phyloP scores from a whole-genome alignment of 2,113 vertebrate species.

The Onychostruthus taczanowskii region DNA sequence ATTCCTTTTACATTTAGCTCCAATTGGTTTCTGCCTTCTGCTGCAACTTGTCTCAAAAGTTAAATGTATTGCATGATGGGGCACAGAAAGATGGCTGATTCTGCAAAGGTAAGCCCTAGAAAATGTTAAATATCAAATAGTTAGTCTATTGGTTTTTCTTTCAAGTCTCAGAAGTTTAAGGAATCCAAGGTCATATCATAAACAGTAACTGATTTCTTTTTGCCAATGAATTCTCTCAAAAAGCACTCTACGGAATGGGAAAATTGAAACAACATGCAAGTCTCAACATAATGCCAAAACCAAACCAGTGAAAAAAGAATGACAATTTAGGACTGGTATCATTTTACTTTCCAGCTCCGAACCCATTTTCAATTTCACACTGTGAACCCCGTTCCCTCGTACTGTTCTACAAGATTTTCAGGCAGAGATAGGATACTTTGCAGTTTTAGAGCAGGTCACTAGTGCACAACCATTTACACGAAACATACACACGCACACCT shows the following conservation, averaged over 20 bases:
- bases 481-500: conserved; percentile 54
- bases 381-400: not conserved
- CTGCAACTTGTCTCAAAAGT: not conserved
- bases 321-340: not conserved
- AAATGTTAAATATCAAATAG: not conserved
- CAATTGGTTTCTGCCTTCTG: not conserved
- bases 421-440: conserved; percentile 43
- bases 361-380: not conserved
- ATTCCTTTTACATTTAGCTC: not conserved
- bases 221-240: not conserved
- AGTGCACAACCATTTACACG: conserved; percentile 54
- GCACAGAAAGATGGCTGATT: not conserved
- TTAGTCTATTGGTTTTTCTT: not conserved
- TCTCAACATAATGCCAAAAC: not conserved
- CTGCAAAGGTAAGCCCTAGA: not conserved
- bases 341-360: not conserved
- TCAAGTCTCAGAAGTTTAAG: not conserved
- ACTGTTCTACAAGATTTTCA: conserved; percentile 29
- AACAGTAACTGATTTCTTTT: not conserved
- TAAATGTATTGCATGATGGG: not conserved
- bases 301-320: not conserved
- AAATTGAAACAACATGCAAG: not conserved
- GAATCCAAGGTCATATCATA: not conserved
- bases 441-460: conserved; percentile 51
- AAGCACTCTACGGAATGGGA: not conserved